These are phyloP conservation scores for honey bee (Apis mellifera) DNA, from an alignment of 1,140 invertebrate genomes.

Conservation along the genomic window Amel_HAv3.1 CM009935.2:630501-631000, in stretches of 20 bases:
- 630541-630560: neutral
- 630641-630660: constrained; percentile 68
- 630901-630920: constrained; percentile 74
- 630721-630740: constrained; percentile 52
- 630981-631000: constrained; percentile 11
- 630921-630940: constrained; percentile 72
- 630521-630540: neutral
- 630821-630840: constrained; percentile 23
- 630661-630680: constrained; percentile 76
- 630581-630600: constrained; percentile 53
- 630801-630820: neutral
- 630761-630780: constrained; percentile 23
- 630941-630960: constrained; percentile 64
- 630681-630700: constrained; percentile 78
- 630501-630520: neutral
- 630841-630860: neutral
- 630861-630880: constrained; percentile 57
- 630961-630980: constrained; percentile 2
- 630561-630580: constrained; percentile 35
- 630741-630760: constrained; percentile 60
- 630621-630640: constrained; percentile 62
- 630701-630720: constrained; percentile 73
- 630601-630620: constrained; percentile 54
- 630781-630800: constrained; percentile 3
- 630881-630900: constrained; percentile 70